phyloP scores from a whole-genome alignment of 2,797 vertebrate genomes.

The Rallus crepitans region DNA sequence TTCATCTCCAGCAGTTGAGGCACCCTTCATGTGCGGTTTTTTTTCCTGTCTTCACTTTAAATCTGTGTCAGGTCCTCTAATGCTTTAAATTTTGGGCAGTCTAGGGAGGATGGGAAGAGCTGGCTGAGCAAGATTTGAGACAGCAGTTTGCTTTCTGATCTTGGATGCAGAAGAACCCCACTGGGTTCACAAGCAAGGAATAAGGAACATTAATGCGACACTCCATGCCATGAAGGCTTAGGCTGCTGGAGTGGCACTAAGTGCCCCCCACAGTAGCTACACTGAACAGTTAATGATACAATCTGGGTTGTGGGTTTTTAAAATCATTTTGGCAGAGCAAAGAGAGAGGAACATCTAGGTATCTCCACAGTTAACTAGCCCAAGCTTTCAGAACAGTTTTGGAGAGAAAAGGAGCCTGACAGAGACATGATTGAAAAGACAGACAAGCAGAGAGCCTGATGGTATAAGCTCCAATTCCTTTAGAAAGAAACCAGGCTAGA shows the following conservation, averaged over 20 bases:
- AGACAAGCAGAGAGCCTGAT: neutral
- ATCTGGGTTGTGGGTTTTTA: neutral
- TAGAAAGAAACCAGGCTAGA: neutral
- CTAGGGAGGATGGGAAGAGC: neutral
- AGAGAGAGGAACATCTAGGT: neutral
- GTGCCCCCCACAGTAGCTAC: fast-evolving
- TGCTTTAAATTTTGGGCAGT: neutral
- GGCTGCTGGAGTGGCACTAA: neutral
- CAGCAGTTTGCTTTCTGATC: neutral
- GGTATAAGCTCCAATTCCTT: neutral
- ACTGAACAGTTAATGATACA: neutral
- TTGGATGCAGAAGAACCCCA: neutral
- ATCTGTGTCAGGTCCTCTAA: neutral
- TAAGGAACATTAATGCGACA: neutral
- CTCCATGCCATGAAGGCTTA: neutral
- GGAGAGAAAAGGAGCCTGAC: neutral
- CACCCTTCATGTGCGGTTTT: neutral
- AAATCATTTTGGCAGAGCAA: neutral
- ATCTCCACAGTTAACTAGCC: neutral
- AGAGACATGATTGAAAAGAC: fast-evolving
- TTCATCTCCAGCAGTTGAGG: neutral
- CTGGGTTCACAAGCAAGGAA: neutral
- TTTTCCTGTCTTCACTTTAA: neutral
- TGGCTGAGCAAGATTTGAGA: neutral
- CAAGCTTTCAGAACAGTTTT: fast-evolving